Conservation (phyloP, 2,888 invertebrate species). For the Platycheirus albimanus region DNA sequence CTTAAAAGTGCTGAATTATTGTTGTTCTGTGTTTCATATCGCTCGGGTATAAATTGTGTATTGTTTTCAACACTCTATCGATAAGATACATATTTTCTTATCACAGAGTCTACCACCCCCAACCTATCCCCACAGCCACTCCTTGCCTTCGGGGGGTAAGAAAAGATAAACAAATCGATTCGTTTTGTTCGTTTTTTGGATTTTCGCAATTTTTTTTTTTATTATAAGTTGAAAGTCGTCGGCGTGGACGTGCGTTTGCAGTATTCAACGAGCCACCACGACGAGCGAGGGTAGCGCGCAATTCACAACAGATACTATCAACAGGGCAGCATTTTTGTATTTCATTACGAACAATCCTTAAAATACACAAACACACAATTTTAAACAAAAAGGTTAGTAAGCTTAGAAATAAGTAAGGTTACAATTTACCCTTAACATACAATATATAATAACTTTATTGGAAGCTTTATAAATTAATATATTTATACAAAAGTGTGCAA, state of each 20-base stretch:
- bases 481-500: no score
- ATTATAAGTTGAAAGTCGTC: slow-evolving; percentile 8
- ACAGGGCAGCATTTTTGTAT: slow-evolving; percentile 6
- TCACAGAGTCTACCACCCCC: slow-evolving; percentile 30
- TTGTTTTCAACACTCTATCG: slow-evolving; percentile 27
- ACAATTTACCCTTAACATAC: not conserved
- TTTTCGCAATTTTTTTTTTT: slow-evolving; percentile 65
- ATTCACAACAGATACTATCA: slow-evolving; percentile 18
- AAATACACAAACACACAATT: not conserved
- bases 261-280: slow-evolving; percentile 64
- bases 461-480: not conserved
- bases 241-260: slow-evolving; percentile 55
- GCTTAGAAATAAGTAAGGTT: not conserved
- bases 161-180: slow-evolving; percentile 73
- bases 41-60: slow-evolving; percentile 26
- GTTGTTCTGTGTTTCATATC: slow-evolving; percentile 23
- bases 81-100: slow-evolving; percentile 60
- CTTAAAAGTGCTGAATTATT: slow-evolving; percentile 25
- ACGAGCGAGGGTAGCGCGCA: slow-evolving; percentile 58
- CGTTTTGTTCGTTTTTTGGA: slow-evolving; percentile 30
- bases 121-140: slow-evolving; percentile 15
- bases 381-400: slow-evolving; percentile 13
- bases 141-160: slow-evolving; percentile 32
- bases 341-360: not conserved
- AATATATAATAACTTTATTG: no score